Base-by-base conservation (phyloP, 2,888 invertebrate genomes). In the Schrankia costaestrigalis region DNA sequence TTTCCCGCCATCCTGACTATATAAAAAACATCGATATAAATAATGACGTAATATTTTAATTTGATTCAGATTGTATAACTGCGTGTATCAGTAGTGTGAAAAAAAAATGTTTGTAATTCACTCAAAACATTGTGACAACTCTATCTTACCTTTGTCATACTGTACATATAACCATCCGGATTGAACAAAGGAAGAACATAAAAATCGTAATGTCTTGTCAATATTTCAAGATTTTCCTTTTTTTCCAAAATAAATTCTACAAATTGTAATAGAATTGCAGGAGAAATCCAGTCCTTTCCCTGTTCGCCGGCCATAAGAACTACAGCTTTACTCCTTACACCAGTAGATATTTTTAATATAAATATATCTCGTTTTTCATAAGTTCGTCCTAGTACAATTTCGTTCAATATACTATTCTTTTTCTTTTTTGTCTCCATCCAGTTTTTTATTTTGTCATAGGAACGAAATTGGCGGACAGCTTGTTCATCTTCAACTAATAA, bases 91-190 rank as follows among this genome's bases (percentile, higher is more conserved):
- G n/a, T n/a, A n/a, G n/a, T n/a, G n/a, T n/a, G n/a, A n/a, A n/a
- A n/a, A n/a, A n/a, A 17, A 17, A 17, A 17, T 22, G 22, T 22
- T n/a, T 17, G 17, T 17, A 5, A 21, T 9, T n/a, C 21, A 2
- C 2, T 9, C 9, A 8, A 3, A 8, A 8, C 21, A 21, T 7
- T 9, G 4, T 9, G 7, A 6, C 9, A 21, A 9, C 9, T 3
- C 3, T n/a, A n/a, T n/a, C n/a, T 21, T 64, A 84, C 84, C 63
- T 53, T 34, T 24, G 41, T 48, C 41, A 63, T 63, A 35, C 76
- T 82, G 42, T 64, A 76, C 6, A 49, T 62, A 61, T 80, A 84
- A 11, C 86, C 86, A 72, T 86, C 86, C 35, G 85, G 84, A 58
- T 86, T 86, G n/a, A 78, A 51, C 12, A 81, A 42, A 26, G 86